Percentiles rank a stretch among this genome's conserved stretches.
Evolutionary conservation across 2,888 invertebrate genomes (phyloP).

Genomic region (Troglohyphantes excavatus): DNA sequence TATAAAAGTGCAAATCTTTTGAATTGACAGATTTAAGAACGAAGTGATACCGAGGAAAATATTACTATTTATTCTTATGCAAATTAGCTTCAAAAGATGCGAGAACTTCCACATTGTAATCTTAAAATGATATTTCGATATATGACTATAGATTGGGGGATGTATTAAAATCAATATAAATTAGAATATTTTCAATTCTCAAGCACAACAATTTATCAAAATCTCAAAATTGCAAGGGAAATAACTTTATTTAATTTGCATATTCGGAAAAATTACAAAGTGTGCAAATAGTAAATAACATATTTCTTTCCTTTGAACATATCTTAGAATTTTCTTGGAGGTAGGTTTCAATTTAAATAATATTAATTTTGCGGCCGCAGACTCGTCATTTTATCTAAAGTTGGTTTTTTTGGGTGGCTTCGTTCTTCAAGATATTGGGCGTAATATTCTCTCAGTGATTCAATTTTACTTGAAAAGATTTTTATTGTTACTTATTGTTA

Average conservation of each 20-base stretch:
- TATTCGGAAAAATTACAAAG: neutral
- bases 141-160: neutral
- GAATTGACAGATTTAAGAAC: neutral
- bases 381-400: neutral
- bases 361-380: neutral
- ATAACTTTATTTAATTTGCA: neutral
- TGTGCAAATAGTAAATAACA: neutral
- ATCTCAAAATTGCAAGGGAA: neutral
- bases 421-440: neutral
- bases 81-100: neutral
- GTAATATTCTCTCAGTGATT: too few species aligned
- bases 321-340: neutral
- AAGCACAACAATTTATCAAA: neutral
- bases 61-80: neutral
- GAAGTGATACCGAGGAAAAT: neutral
- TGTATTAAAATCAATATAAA: neutral
- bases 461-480: too few species aligned
- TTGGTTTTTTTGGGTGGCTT: neutral
- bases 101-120: neutral
- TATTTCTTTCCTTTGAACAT: neutral
- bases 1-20: constrained; percentile 2
- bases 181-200: neutral
- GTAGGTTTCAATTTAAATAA: neutral
- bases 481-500: too few species aligned
- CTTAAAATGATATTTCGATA: neutral